A percentile compares a stretch with the other conserved stretches of the same genome.
These are phyloP conservation scores for Mergus octosetaceus DNA, from an alignment of 2,797 vertebrate genomes.

Conservation along the genomic window DNA sequence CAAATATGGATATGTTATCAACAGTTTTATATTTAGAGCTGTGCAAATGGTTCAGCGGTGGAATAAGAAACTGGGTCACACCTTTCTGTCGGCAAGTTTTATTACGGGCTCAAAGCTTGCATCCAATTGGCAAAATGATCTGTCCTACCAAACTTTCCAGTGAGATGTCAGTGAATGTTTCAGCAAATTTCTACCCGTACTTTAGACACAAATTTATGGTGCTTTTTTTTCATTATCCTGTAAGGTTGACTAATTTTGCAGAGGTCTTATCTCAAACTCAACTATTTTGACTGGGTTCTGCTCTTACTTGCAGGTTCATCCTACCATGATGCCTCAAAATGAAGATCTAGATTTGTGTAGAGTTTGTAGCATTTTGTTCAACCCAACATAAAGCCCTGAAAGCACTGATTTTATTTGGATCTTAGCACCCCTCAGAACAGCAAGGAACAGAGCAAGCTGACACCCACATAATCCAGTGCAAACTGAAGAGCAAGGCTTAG, in stretches of 20 bases:
- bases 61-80: slow-evolving; percentile 33
- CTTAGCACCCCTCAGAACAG: not conserved
- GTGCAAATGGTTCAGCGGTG: not conserved
- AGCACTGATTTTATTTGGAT: not conserved
- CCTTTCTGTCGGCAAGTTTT: not conserved
- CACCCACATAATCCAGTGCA: slow-evolving; percentile 33
- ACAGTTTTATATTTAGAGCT: slow-evolving; percentile 51
- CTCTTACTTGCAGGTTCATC: slow-evolving; percentile 16
- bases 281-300: not conserved
- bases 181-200: not conserved
- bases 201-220: fast-evolving
- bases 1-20: not conserved
- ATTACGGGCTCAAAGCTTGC: not conserved
- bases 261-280: not conserved
- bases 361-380: not conserved
- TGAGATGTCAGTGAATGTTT: not conserved
- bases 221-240: not conserved
- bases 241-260: not conserved
- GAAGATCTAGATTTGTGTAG: not conserved
- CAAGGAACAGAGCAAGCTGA: slow-evolving; percentile 30
- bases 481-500: slow-evolving; percentile 8
- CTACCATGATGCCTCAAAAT: not conserved
- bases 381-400: not conserved
- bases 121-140: not conserved
- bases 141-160: not conserved